A percentile compares a stretch with the other conserved stretches of the same genome.
phyloP scores from a whole-genome alignment of 2,797 vertebrate species.

The Microctenopoma stevenorrisi region DNA sequence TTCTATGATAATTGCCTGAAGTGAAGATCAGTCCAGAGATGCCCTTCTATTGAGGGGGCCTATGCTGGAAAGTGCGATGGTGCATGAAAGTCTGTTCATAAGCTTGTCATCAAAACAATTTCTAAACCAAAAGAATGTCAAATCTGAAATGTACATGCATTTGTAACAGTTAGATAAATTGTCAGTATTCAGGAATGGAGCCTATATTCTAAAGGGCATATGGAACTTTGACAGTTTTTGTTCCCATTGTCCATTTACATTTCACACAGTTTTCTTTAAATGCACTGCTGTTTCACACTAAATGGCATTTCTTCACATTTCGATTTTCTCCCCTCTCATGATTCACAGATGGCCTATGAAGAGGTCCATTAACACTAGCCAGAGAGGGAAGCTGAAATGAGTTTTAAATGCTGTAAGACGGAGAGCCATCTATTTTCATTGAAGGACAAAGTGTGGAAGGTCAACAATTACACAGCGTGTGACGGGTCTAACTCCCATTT shows the following conservation, averaged over 20 bases:
- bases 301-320: constrained; percentile 61
- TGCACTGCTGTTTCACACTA: constrained; percentile 44
- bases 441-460: constrained; percentile 60
- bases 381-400: constrained; percentile 63
- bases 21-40: constrained; percentile 1
- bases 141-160: not conserved
- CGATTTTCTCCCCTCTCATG: constrained; percentile 43
- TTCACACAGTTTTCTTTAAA: constrained; percentile 52
- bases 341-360: constrained; percentile 70
- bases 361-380: constrained; percentile 69
- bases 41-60: not conserved
- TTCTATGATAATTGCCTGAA: constrained; percentile 8
- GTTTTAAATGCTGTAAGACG: constrained; percentile 68
- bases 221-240: constrained; percentile 33
- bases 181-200: constrained; percentile 12
- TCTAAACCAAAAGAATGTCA: not conserved
- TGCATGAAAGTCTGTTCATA: not conserved
- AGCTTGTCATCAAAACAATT: not conserved
- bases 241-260: constrained; percentile 25
- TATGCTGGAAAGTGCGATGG: not conserved
- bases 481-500: constrained; percentile 17
- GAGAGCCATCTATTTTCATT: constrained; percentile 57
- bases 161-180: constrained; percentile 14
- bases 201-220: constrained; percentile 13
- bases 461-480: constrained; percentile 57